A percentile compares a stretch with the other conserved stretches of the same genome.
Evolutionary conservation across 2,113 vertebrate genomes (phyloP).

Genomic region (Scomber colias): DNA sequence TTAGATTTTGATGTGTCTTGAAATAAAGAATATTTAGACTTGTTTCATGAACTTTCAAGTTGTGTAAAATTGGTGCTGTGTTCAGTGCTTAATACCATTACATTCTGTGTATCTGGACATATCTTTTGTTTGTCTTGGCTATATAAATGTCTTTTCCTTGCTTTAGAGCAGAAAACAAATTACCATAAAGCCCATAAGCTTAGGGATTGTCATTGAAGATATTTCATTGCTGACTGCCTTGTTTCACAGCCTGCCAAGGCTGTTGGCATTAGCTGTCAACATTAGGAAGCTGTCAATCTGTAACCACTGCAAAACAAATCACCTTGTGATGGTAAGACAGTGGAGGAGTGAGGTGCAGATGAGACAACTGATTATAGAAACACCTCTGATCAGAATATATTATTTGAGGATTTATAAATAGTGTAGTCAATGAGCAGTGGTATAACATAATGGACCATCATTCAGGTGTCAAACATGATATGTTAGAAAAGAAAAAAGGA

Average conservation of each 20-base stretch:
- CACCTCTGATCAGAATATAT: conserved; percentile 57
- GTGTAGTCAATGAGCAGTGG: not conserved
- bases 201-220: conserved; percentile 41
- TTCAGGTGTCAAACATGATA: not conserved
- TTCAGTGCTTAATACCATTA: not conserved
- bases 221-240: conserved; percentile 14
- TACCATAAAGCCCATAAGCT: not conserved
- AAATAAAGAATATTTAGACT: conserved; percentile 3
- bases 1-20: conserved; percentile 18
- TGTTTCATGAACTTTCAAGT: conserved; percentile 13
- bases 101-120: conserved; percentile 2
- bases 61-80: conserved; percentile 3
- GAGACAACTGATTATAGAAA: conserved; percentile 32
- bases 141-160: not conserved
- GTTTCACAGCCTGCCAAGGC: conserved; percentile 41
- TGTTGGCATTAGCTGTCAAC: conserved; percentile 45
- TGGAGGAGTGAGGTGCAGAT: conserved; percentile 49
- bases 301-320: conserved; percentile 50
- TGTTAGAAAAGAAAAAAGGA: not conserved
- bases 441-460: not conserved
- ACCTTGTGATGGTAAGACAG: conserved; percentile 46
- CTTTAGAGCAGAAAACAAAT: conserved; percentile 6
- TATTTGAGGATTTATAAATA: conserved; percentile 57
- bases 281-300: conserved; percentile 59
- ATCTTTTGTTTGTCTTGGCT: not conserved